Base-by-base conservation (phyloP, 1,140 invertebrate species). In the Caenorhabditis briggsae region DNA sequence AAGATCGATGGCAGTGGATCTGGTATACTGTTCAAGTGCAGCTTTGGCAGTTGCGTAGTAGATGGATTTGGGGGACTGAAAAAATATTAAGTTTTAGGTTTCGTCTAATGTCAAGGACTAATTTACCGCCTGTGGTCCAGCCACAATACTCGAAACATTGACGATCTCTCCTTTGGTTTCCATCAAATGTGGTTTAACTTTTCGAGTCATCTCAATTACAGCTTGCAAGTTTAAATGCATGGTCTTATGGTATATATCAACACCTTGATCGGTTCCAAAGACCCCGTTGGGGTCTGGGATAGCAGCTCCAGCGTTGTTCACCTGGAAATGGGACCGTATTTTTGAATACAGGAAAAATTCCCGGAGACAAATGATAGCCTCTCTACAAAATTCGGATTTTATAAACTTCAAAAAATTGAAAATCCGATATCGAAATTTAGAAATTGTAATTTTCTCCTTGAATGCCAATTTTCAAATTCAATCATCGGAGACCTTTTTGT, bases 111-210 rank as follows among this genome's bases (percentile, higher is more conserved):
- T 33, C 33, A 2, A 33, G 33, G 33, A 0, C 11, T 53, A 8
- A 53, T 16, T 16, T 18, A 70, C 64, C 11, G 64, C 64, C 1
- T 96, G 94, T 90, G 96, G 93, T 9, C 96, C 93, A 23, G 96
- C 96, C 90, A 94, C 95, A 0, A 97, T 95, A 92, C 96, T 97
- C 3, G 96, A 97, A 0, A 97, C 95, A 92, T 97, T 98, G 0
- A 98, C 96, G 90, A 97, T 95, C 88, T 95, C 96, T 53, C 96
- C 96, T 93, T 96, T 96, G 0, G 95, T 95, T 92, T 95, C 94
- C 7, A 96, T 93, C 14, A 98, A 93, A 93, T 97, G 94, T 1
- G 96, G 96, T 0, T 96, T 95, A 41, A 96, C 95, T 70, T 97
- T 90, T 94, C 95, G 95, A 0, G 95, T 96, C 86, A 98, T 91